phyloP scores from a whole-genome alignment of 92 coral and sea anemone genomes.

The Actinernus sp. region DNA sequence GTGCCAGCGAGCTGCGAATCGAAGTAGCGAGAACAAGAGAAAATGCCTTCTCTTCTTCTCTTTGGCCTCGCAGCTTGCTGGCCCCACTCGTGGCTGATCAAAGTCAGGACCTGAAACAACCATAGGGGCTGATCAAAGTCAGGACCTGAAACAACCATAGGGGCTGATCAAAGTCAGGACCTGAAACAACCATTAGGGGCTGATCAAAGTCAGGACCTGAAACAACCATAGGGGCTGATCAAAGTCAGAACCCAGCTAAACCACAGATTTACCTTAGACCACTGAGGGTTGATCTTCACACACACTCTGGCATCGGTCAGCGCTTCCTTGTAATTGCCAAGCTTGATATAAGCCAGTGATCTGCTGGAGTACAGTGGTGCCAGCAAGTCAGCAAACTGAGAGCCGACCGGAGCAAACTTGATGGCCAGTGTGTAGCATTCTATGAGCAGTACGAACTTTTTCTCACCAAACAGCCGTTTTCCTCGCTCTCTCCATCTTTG shows the following conservation, averaged over 20 bases:
- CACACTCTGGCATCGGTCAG: slow-evolving; percentile 54
- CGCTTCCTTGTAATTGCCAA: slow-evolving; percentile 26
- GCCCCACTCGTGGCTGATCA: not conserved
- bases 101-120: too few relatives aligned
- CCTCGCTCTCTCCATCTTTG: slow-evolving; percentile 89
- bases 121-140: too few relatives aligned
- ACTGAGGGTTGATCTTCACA: slow-evolving; percentile 36
- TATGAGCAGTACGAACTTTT: slow-evolving; percentile 39
- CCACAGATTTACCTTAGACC: slow-evolving; percentile 77
- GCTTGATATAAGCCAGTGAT: slow-evolving; percentile 26
- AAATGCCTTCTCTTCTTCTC: not conserved
- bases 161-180: too few relatives aligned
- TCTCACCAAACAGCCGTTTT: slow-evolving; percentile 72
- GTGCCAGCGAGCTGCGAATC: too few relatives aligned
- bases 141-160: too few relatives aligned
- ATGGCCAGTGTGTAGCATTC: slow-evolving; percentile 79
- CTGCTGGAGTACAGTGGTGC: slow-evolving; percentile 46
- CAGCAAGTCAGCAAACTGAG: slow-evolving; percentile 10
- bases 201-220: too few relatives aligned
- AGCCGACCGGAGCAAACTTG: slow-evolving; percentile 15
- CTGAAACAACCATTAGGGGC: too few relatives aligned
- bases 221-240: too few relatives aligned
- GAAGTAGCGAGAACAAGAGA: too few relatives aligned
- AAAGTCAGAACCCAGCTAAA: too few relatives aligned
- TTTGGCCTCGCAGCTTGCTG: not conserved